Percentiles rank a stretch among this genome's conserved stretches.
Evolutionary conservation across 2,888 invertebrate species (phyloP).

Genomic region (Blastobasis lacticolella): DNA sequence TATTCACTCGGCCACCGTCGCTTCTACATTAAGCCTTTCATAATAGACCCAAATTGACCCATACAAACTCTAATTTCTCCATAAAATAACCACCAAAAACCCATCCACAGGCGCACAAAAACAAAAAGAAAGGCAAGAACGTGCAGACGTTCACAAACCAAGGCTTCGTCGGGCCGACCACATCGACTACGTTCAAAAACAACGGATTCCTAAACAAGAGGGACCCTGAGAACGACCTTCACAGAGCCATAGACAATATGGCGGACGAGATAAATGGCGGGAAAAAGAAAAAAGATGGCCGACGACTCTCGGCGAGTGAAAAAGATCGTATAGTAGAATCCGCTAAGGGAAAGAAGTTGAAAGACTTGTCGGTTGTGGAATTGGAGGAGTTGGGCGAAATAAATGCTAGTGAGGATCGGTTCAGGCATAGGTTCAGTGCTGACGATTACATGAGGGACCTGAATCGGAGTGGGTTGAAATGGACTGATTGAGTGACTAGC

Average conservation of each 20-base stretch:
- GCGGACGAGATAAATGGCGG: slow-evolving; percentile 39
- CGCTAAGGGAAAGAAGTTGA: slow-evolving; percentile 47
- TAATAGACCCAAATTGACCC: too few relatives aligned
- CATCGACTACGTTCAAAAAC: slow-evolving; percentile 21
- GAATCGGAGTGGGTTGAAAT: slow-evolving; percentile 29
- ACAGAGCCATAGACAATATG: slow-evolving; percentile 50
- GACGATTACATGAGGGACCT: slow-evolving; percentile 49
- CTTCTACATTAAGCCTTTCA: too few relatives aligned
- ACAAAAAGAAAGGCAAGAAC: slow-evolving; percentile 19
- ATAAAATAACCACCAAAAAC: too few relatives aligned
- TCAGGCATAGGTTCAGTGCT: slow-evolving; percentile 45
- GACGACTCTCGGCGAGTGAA: not conserved
- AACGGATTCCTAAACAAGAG: slow-evolving; percentile 50
- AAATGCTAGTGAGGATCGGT: slow-evolving; percentile 49
- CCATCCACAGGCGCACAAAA: slow-evolving; percentile 29
- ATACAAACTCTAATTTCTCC: too few relatives aligned
- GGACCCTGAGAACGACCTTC: slow-evolving; percentile 46
- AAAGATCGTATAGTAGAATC: slow-evolving; percentile 26
- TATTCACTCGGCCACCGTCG: too few relatives aligned
- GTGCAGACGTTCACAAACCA: slow-evolving; percentile 42
- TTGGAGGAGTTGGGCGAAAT: slow-evolving; percentile 47
- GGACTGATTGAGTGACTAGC: slow-evolving; percentile 38
- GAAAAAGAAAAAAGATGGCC: slow-evolving; percentile 14
- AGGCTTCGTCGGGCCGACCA: slow-evolving; percentile 29
- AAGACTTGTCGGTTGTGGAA: slow-evolving; percentile 43